These are phyloP conservation scores for Xylophagus ater DNA, from an alignment of 2,888 invertebrate genomes.

Conservation along the genomic window DNA sequence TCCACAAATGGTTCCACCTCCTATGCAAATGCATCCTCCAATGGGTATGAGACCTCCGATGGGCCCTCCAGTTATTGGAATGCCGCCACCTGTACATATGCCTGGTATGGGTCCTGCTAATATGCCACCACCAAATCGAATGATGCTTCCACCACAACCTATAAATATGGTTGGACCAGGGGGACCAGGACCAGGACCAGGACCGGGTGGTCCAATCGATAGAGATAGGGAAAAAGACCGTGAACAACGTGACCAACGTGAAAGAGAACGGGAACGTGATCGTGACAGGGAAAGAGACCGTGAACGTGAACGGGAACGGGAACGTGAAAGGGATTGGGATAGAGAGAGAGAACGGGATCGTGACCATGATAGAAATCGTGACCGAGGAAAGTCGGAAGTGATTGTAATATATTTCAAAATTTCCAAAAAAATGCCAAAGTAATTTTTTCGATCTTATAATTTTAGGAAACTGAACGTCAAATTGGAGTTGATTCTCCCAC, in stretches of 20 bases:
- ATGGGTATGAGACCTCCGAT: slow-evolving; percentile 22
- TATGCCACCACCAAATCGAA: slow-evolving; percentile 18
- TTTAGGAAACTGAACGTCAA: neutral
- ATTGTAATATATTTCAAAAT: too few species aligned
- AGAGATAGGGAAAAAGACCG: slow-evolving; percentile 5
- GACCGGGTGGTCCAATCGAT: slow-evolving; percentile 22
- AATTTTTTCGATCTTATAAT: too few species aligned
- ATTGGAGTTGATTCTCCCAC: neutral
- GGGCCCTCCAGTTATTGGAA: slow-evolving; percentile 27
- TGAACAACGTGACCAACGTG: slow-evolving; percentile 12
- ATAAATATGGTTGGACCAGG: slow-evolving; percentile 29
- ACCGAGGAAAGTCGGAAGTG: slow-evolving; percentile 4
- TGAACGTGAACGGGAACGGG: slow-evolving; percentile 35
- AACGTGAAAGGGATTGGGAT: slow-evolving; percentile 37
- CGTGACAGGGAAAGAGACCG: slow-evolving; percentile 32
- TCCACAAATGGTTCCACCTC: slow-evolving; percentile 34
- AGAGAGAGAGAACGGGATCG: slow-evolving; percentile 41
- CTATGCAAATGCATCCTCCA: slow-evolving; percentile 26
- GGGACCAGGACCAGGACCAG: slow-evolving; percentile 26
- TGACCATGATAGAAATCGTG: slow-evolving; percentile 10
- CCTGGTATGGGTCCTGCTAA: slow-evolving; percentile 31
- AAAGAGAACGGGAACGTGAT: slow-evolving; percentile 20
- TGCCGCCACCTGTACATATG: slow-evolving; percentile 24
- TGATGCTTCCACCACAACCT: slow-evolving; percentile 32
- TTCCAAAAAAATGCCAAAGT: too few species aligned